Conservation (phyloP, 2,888 invertebrate species). For the Eristalis tenax region DNA sequence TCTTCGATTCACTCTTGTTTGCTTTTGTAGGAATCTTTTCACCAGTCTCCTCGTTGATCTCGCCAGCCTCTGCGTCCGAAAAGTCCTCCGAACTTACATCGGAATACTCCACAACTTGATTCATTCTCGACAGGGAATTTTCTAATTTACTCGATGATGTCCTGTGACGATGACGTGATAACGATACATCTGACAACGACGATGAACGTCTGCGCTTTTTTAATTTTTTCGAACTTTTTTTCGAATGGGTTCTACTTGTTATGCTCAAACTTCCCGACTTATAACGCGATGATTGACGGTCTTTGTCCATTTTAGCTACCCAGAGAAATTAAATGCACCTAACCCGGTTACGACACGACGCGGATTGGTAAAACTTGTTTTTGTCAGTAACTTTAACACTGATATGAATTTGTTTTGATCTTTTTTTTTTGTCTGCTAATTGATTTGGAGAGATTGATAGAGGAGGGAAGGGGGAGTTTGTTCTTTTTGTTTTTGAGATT, state of each 20-base stretch:
- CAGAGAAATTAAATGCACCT: neutral
- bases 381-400: neutral
- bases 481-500: neutral
- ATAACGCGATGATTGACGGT: slow-evolving; percentile 57
- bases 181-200: slow-evolving; percentile 54
- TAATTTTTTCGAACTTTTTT: slow-evolving; percentile 70
- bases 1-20: slow-evolving; percentile 23
- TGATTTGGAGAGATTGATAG: neutral
- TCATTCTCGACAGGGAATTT: slow-evolving; percentile 24
- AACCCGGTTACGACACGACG: neutral
- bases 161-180: slow-evolving; percentile 21
- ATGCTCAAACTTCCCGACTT: slow-evolving; percentile 43
- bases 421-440: neutral
- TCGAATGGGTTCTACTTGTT: slow-evolving; percentile 68
- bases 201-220: slow-evolving; percentile 71
- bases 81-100: slow-evolving; percentile 96
- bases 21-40: slow-evolving; percentile 8
- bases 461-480: neutral
- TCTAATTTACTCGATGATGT: slow-evolving; percentile 49
- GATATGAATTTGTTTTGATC: neutral
- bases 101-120: slow-evolving; percentile 87
- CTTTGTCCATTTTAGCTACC: slow-evolving; percentile 59
- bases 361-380: neutral
- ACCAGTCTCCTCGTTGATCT: slow-evolving; percentile 90
- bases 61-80: slow-evolving; percentile 94